Percentiles rank a stretch among this genome's conserved stretches.
Evolutionary conservation across 2,113 vertebrate species (phyloP).

Genomic region (Aegithalos caudatus): DNA sequence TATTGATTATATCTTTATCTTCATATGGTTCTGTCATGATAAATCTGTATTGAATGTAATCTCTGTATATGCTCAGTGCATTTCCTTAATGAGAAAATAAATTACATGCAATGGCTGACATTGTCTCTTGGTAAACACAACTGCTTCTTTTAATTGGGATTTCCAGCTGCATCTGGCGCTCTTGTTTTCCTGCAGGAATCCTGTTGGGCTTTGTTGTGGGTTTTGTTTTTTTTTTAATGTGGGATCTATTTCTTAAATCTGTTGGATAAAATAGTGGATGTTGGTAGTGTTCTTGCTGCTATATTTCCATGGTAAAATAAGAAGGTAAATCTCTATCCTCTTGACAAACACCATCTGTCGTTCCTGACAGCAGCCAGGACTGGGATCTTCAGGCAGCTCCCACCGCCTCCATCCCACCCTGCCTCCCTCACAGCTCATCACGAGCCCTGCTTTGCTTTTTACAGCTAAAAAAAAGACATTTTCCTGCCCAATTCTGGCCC

Average conservation of each 20-base stretch:
- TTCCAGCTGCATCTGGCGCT: neutral
- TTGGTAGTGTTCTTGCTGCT: neutral
- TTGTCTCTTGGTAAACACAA: neutral
- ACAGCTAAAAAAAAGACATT: neutral
- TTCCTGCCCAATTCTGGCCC: neutral
- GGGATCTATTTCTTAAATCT: neutral
- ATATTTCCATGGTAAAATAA: neutral
- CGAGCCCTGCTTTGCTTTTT: neutral
- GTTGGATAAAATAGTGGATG: neutral
- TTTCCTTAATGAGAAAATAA: constrained; percentile 43
- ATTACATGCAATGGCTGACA: neutral
- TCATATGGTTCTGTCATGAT: neutral
- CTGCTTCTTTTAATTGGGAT: neutral
- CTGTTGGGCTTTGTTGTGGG: neutral
- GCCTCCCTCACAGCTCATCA: neutral
- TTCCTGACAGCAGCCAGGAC: neutral
- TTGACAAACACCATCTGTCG: constrained; percentile 36
- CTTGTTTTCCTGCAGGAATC: neutral
- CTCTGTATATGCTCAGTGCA: neutral
- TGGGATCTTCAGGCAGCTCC: neutral
- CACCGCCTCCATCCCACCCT: rapidly evolving
- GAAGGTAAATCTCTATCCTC: constrained; percentile 19
- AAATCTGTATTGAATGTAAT: neutral
- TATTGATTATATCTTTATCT: neutral
- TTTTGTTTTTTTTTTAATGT: neutral